phyloP scores from a whole-genome alignment of 2,113 vertebrate genomes.

The Seriola rivoliana region DNA sequence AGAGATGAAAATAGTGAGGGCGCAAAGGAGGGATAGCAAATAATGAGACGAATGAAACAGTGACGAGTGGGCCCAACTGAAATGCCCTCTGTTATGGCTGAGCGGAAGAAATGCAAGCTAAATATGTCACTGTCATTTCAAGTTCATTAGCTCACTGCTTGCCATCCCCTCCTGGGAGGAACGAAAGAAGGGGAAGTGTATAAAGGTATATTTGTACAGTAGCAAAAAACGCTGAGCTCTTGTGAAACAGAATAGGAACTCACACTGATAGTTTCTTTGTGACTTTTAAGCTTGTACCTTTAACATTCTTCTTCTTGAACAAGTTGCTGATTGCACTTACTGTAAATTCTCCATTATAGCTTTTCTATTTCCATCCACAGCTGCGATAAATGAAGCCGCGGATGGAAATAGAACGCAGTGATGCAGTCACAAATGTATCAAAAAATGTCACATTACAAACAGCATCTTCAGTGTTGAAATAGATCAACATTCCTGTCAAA shows the following conservation, averaged over 20 bases:
- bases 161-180: conserved; percentile 34
- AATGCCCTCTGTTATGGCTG: conserved; percentile 44
- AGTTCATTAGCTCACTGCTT: conserved; percentile 63
- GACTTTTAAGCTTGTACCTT: not conserved
- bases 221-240: not conserved
- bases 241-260: not conserved
- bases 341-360: not conserved
- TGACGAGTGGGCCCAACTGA: conserved; percentile 42
- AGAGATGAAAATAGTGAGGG: conserved; percentile 62
- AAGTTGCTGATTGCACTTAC: not conserved
- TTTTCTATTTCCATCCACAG: not conserved
- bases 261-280: not conserved
- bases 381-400: not conserved
- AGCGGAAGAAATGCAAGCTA: conserved; percentile 53
- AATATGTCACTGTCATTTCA: conserved; percentile 75
- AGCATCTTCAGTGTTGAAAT: not conserved
- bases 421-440: not conserved
- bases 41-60: conserved; percentile 49
- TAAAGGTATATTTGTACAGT: conserved; percentile 31
- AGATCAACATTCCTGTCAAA: not conserved
- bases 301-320: not conserved
- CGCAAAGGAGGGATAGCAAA: conserved; percentile 40
- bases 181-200: conserved; percentile 2
- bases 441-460: not conserved
- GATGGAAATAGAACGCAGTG: too few relatives aligned